Percentiles rank a stretch among this genome's conserved stretches.
phyloP scores from a whole-genome alignment of 1,140 invertebrate genomes.

The Metopolophium dirhodum region DNA sequence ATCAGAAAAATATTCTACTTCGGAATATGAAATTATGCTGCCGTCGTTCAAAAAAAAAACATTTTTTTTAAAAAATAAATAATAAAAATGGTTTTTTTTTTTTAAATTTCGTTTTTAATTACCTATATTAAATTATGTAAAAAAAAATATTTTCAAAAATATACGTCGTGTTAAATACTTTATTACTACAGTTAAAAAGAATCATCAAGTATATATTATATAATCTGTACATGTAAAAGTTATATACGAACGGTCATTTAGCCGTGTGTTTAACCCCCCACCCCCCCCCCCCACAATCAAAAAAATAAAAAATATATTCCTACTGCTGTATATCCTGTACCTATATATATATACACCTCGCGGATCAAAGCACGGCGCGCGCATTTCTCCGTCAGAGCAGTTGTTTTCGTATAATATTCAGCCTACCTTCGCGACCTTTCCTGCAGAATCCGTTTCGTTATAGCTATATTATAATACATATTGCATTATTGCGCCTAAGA shows the following conservation, averaged over 20 bases:
- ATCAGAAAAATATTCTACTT: background rate
- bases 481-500: constrained; percentile 28
- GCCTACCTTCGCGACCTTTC: constrained; percentile 10
- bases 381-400: background rate
- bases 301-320: background rate
- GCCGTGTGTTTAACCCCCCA: background rate
- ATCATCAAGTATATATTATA: background rate
- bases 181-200: background rate
- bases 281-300: too few species aligned
- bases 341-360: background rate
- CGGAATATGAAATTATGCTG: background rate
- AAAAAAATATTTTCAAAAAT: background rate
- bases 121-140: too few species aligned
- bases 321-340: background rate
- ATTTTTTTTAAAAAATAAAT: too few species aligned
- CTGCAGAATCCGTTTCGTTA: constrained; percentile 9
- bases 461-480: background rate
- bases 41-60: background rate
- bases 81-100: too few species aligned
- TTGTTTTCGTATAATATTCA: constrained; percentile 1
- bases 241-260: background rate
- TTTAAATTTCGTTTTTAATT: too few species aligned
- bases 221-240: background rate
- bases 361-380: background rate
- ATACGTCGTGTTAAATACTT: too few species aligned